These are phyloP conservation scores for Phthorimaea operculella DNA, from an alignment of 1,140 invertebrate species.

Conservation along the genomic window DNA sequence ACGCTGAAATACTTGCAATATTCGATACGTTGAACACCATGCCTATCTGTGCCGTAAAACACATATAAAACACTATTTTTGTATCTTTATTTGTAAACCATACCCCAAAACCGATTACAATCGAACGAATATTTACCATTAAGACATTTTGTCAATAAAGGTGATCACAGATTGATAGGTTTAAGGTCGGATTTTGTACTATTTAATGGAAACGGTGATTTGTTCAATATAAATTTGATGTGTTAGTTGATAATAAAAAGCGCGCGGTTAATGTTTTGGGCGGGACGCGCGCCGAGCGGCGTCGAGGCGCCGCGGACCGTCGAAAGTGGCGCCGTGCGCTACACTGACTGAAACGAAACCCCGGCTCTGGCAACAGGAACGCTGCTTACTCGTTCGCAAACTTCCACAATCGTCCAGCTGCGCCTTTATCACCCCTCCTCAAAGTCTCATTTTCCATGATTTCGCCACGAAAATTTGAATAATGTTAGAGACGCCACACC, in stretches of 20 bases:
- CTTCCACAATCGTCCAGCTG: conserved; percentile 12
- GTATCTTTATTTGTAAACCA: conserved; percentile 37
- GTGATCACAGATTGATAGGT: neutral
- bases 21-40: conserved; percentile 31
- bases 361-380: conserved; percentile 34
- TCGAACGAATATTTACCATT: conserved; percentile 4
- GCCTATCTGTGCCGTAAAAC: conserved; percentile 38
- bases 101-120: conserved; percentile 15
- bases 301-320: conserved; percentile 49
- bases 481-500: conserved; percentile 1
- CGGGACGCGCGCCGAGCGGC: conserved; percentile 20
- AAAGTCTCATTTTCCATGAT: conserved; percentile 23
- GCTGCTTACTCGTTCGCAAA: conserved; percentile 27
- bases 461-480: neutral
- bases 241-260: conserved; percentile 14
- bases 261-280: conserved; percentile 25
- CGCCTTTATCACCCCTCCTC: conserved; percentile 21
- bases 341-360: conserved; percentile 50
- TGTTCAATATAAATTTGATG: neutral
- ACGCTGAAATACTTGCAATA: conserved; percentile 19
- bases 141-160: neutral
- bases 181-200: too few species aligned
- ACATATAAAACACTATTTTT: conserved; percentile 50
- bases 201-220: neutral
- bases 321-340: conserved; percentile 56